phyloP scores from a whole-genome alignment of 2,888 invertebrate species.

The Geotrupes spiniger region DNA sequence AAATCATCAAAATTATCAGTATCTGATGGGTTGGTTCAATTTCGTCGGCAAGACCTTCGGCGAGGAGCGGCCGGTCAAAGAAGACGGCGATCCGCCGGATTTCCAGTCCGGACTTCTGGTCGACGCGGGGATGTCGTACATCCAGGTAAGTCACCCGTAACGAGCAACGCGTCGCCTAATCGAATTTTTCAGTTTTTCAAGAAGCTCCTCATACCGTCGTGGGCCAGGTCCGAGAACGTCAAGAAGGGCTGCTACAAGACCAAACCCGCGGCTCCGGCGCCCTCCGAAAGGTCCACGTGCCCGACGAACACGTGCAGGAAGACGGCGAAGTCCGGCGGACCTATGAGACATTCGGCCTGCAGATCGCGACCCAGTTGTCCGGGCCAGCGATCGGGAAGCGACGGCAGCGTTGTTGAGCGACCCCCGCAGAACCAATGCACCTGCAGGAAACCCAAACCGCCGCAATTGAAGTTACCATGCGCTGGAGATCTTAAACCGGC shows the following conservation, averaged over 20 bases:
- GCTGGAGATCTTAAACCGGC: too few relatives aligned
- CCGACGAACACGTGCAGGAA: too few relatives aligned
- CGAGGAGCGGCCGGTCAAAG: constrained; percentile 30
- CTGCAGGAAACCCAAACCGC: too few relatives aligned
- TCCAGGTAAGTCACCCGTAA: constrained; percentile 21
- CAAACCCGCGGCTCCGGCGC: constrained; percentile 6
- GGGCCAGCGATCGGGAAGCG: too few relatives aligned
- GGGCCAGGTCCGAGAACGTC: constrained; percentile 15
- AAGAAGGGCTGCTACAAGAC: constrained; percentile 7
- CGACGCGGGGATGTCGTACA: constrained; percentile 41
- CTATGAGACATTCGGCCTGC: too few relatives aligned
- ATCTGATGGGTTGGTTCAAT: background rate
- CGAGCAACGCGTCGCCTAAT: too few relatives aligned
- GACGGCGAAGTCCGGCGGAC: too few relatives aligned
- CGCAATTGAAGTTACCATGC: too few relatives aligned
- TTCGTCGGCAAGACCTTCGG: constrained; percentile 19
- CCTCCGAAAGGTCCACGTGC: too few relatives aligned
- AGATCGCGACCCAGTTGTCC: too few relatives aligned
- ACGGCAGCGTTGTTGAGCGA: too few relatives aligned
- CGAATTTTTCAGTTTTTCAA: constrained; percentile 16
- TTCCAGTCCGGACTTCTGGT: constrained; percentile 40
- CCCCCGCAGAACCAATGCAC: too few relatives aligned
- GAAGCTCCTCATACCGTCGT: constrained; percentile 19
- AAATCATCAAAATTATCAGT: constrained; percentile 11
- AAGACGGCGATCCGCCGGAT: constrained; percentile 37